Base-by-base conservation (phyloP, 2,888 invertebrate species). In the Cephus pulcher region DNA sequence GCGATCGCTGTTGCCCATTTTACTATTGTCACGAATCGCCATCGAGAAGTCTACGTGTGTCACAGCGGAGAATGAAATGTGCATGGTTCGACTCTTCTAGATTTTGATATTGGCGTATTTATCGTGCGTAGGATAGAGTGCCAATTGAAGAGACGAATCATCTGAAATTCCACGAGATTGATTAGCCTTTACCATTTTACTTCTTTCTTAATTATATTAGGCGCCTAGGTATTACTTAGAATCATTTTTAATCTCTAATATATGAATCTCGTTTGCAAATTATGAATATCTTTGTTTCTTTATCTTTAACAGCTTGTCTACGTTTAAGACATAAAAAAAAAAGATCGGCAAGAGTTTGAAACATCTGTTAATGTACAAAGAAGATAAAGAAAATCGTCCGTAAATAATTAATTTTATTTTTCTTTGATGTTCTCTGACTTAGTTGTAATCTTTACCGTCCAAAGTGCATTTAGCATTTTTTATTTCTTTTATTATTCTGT, bases 381-480 rank as follows among this genome's bases (percentile, higher is more conserved):
- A 71, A 71, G 37, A 37, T 15, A 56, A 56, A 71, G 71, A 15
- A 56, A 23, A 56, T 56, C 56, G 9, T 15, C 23, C 12, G 32
- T 34, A 71, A n/a, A 34, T 77, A 34, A 76, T 71, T 69, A 35
- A 69, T 33, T 76, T 33, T 15, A 73, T 32, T 73, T 37, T 37
- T 30, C n/a, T n/a, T 12, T 35, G 32, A 34, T 33, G 37, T 84
- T 78, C 77, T 75, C 81, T 78, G 75, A 84, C 81, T 84, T 87
- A 89, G 86, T 89, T 84, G 88, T 88, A 89, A 89, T 88, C 83
- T 85, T 88, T 87, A 89, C 90, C 90, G 90, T 90, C 90, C 90
- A 90, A 89, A 88, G 86, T 87, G 87, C 88, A 88, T 87, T 89
- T 89, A 84, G 86, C 82, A 84, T 82, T 81, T 82, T 76, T 82